Conservation (phyloP, 1,140 invertebrate genomes). For the Gryllus bimaculatus region DNA sequence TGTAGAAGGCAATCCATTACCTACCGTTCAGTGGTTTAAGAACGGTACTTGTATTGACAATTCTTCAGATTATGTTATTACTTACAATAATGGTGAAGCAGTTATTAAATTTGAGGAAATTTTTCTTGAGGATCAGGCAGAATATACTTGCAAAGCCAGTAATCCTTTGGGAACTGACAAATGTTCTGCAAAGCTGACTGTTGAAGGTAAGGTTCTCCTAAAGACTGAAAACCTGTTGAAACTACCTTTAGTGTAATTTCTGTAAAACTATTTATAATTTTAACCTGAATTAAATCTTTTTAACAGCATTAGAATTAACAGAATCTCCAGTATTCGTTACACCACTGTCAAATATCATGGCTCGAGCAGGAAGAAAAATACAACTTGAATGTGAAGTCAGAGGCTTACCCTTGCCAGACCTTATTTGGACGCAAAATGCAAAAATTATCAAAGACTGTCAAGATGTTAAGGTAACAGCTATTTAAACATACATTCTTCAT, state of each 20-base stretch:
- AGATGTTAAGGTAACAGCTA: conserved; percentile 38
- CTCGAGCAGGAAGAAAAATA: conserved; percentile 51
- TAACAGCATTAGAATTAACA: conserved; percentile 39
- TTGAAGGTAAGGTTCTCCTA: conserved; percentile 38
- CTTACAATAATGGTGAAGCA: conserved; percentile 54
- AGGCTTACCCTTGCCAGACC: conserved; percentile 46
- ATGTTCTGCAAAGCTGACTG: conserved; percentile 41
- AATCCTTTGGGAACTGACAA: conserved; percentile 56
- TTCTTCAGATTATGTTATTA: conserved; percentile 57
- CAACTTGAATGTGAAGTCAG: conserved; percentile 56
- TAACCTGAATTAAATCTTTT: conserved; percentile 17
- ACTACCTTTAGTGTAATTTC: background rate
- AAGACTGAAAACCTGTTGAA: background rate
- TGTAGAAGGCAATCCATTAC: conserved; percentile 63
- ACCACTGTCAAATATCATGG: conserved; percentile 51
- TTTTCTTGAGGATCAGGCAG: conserved; percentile 46
- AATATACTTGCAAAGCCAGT: conserved; percentile 56
- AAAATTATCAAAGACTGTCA: conserved; percentile 45
- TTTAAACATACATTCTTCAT: conserved; percentile 6
- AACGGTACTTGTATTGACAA: conserved; percentile 62
- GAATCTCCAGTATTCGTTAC: conserved; percentile 44
- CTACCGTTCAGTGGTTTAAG: conserved; percentile 71
- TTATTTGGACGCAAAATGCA: conserved; percentile 60
- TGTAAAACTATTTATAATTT: background rate
- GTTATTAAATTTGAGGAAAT: conserved; percentile 50